A percentile compares a stretch with the other conserved stretches of the same genome.
Conservation (phyloP, 2,888 invertebrate species). For the Abscondita cerata region DNA sequence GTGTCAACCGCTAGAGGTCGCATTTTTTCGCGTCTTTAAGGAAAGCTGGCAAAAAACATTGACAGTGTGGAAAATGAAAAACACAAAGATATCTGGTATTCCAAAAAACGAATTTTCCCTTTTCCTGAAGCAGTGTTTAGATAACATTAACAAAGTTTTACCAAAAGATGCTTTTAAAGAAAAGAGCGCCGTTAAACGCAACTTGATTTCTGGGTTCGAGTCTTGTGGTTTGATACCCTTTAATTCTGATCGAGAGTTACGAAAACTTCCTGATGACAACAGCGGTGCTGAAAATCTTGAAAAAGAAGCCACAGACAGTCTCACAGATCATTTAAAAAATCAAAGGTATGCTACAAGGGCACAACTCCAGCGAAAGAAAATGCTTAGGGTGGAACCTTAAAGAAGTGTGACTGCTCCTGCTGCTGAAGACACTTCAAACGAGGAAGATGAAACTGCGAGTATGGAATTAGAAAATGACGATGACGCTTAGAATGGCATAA, state of each 20-base stretch:
- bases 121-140: conserved; percentile 1
- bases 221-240: conserved; percentile 1
- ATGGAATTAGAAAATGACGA: conserved; percentile 4
- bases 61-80: conserved; percentile 5
- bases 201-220: not conserved
- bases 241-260: conserved; percentile 9
- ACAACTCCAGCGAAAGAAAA: conserved; percentile 1
- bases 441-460: conserved; percentile 2
- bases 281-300: not conserved
- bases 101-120: conserved; percentile 4
- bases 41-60: conserved; percentile 10
- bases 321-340: not conserved
- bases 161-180: conserved; percentile 3
- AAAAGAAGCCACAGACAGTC: conserved; percentile 5
- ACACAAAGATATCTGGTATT: not conserved
- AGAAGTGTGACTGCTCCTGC: conserved; percentile 3
- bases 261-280: conserved; percentile 3
- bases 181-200: not conserved
- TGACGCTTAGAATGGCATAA: not conserved
- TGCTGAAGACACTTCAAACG: not conserved
- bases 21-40: not conserved
- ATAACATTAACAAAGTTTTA: not conserved
- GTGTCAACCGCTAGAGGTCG: not conserved
- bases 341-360: not conserved
- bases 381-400: conserved; percentile 7